Conservation (phyloP, 1,140 invertebrate genomes). For the Dendroctonus ponderosae region DNA sequence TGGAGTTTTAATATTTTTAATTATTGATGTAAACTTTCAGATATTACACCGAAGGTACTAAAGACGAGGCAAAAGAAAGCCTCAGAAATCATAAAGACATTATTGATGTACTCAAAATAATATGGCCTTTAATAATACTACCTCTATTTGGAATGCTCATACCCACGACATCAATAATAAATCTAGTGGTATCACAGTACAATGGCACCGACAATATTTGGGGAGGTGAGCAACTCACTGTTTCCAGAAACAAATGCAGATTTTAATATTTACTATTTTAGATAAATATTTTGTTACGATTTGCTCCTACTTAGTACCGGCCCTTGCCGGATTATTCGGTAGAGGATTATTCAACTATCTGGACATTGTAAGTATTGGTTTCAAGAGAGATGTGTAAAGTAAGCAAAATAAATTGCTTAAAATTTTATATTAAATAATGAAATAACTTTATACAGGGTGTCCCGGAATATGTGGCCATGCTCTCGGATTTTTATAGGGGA, state of each 20-base stretch:
- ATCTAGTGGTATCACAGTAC: slow-evolving; percentile 11
- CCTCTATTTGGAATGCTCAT: not conserved
- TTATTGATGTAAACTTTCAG: not conserved
- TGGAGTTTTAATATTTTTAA: not conserved
- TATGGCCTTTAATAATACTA: slow-evolving; percentile 11
- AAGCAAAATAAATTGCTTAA: too few species aligned
- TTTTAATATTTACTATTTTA: slow-evolving; percentile 6
- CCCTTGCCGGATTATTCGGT: not conserved
- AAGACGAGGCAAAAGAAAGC: slow-evolving; percentile 7
- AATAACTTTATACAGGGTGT: too few species aligned
- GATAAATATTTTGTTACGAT: slow-evolving; percentile 22
- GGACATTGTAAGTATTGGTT: not conserved
- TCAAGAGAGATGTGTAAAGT: too few species aligned
- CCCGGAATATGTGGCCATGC: too few species aligned
- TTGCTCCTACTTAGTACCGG: slow-evolving; percentile 14
- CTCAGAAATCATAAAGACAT: slow-evolving; percentile 1
- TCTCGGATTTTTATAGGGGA: too few species aligned
- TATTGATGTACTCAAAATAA: not conserved
- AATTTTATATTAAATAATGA: too few species aligned
- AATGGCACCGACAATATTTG: slow-evolving; percentile 2
- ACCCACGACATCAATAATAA: slow-evolving; percentile 1
- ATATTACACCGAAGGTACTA: not conserved
- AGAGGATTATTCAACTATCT: slow-evolving; percentile 7
- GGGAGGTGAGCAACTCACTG: slow-evolving; percentile 2
- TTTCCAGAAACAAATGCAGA: not conserved